phyloP scores from a whole-genome alignment of 2,797 vertebrate genomes.

The Naso thynnoides region DNA sequence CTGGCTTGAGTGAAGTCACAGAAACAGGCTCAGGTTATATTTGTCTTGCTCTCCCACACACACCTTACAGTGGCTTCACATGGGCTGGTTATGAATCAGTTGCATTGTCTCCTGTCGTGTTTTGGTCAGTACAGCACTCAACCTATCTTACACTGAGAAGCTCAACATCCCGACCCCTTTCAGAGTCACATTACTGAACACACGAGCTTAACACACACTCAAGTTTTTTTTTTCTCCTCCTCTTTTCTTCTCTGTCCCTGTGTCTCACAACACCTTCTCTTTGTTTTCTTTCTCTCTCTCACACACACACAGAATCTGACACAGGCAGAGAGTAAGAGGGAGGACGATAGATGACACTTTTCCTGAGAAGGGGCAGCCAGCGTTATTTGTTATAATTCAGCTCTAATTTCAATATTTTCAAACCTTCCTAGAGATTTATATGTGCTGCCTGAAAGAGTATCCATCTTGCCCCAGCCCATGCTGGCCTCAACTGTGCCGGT shows the following conservation, averaged over 20 bases:
- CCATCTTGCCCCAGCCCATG: conserved; percentile 72
- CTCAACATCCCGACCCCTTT: conserved; percentile 35
- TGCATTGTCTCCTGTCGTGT: conserved; percentile 36
- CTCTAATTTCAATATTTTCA: conserved; percentile 82
- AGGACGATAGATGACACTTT: conserved; percentile 63
- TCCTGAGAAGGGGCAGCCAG: conserved; percentile 50
- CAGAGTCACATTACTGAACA: conserved; percentile 50
- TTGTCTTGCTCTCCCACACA: conserved; percentile 45
- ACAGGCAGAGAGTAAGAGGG: conserved; percentile 37
- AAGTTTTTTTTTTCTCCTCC: conserved; percentile 15
- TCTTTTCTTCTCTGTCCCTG: conserved; percentile 6
- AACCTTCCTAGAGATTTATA: conserved; percentile 78
- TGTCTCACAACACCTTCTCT: conserved; percentile 21
- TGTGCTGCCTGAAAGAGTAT: conserved; percentile 68
- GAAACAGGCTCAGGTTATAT: conserved; percentile 35
- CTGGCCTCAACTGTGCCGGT: conserved; percentile 49
- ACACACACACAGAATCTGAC: conserved; percentile 18
- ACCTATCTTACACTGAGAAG: conserved; percentile 38
- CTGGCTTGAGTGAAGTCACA: conserved; percentile 40
- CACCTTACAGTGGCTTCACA: conserved; percentile 43
- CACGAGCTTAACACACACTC: conserved; percentile 29
- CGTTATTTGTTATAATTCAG: conserved; percentile 82
- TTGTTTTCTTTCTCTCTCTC: conserved; percentile 16
- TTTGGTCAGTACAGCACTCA: conserved; percentile 49
- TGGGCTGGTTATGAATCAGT: conserved; percentile 15